Evolutionary conservation across 2,797 vertebrate species (phyloP).

Genomic region (Huso huso): DNA sequence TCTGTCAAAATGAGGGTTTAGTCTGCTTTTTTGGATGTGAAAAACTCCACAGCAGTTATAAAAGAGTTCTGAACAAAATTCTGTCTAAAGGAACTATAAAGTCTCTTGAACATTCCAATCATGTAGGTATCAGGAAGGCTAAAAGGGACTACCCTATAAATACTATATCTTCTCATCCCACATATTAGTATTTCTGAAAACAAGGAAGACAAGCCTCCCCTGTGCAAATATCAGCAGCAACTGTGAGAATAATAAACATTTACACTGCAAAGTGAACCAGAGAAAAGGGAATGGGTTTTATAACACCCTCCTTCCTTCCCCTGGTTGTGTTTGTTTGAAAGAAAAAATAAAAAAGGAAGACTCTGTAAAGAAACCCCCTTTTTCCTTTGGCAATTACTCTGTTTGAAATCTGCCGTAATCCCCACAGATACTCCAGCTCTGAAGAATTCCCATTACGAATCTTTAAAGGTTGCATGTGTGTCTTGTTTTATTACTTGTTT

Average conservation of each 20-base stretch:
- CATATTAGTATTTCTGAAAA: slow-evolving; percentile 28
- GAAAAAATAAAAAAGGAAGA: slow-evolving; percentile 33
- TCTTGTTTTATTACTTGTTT: slow-evolving; percentile 21
- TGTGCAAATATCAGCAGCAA: slow-evolving; percentile 51
- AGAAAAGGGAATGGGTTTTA: slow-evolving; percentile 33
- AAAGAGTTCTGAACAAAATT: no score
- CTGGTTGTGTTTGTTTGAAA: slow-evolving; percentile 45
- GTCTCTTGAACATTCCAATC: no score
- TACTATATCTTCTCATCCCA: slow-evolving; percentile 1
- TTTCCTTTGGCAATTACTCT: slow-evolving; percentile 57
- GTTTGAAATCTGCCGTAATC: slow-evolving; percentile 49
- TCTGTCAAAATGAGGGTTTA: background rate
- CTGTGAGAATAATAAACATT: slow-evolving; percentile 62
- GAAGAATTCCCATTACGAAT: slow-evolving; percentile 42
- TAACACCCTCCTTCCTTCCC: slow-evolving; percentile 22
- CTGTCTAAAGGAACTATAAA: no score
- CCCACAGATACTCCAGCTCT: slow-evolving; percentile 43
- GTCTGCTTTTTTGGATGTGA: background rate
- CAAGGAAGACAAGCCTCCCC: slow-evolving; percentile 42
- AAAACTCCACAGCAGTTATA: background rate
- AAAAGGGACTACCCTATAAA: background rate
- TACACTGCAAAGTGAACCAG: slow-evolving; percentile 41
- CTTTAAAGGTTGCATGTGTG: slow-evolving; percentile 30
- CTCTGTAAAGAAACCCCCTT: slow-evolving; percentile 29
- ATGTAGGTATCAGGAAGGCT: no score